phyloP scores from a whole-genome alignment of 2,797 vertebrate genomes.

The Chromobotia macracanthus region DNA sequence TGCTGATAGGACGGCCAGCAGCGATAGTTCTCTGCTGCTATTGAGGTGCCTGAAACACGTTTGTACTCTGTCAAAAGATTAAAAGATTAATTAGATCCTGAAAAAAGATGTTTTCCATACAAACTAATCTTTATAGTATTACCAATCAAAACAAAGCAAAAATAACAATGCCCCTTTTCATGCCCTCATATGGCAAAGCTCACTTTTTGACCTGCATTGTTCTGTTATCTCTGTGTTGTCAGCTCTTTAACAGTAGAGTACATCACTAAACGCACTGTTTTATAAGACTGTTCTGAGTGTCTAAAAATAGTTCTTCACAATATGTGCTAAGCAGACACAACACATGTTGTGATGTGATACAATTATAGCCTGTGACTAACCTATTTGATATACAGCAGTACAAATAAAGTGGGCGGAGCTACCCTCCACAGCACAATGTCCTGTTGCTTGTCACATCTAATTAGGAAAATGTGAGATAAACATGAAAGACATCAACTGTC shows the following conservation, averaged over 20 bases:
- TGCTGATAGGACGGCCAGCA: conserved; percentile 91
- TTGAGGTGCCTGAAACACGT: conserved; percentile 70
- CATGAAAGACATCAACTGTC: conserved; percentile 25
- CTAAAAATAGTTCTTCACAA: not conserved
- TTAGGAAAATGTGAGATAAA: not conserved
- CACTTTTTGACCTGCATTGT: not conserved
- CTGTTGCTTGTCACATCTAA: not conserved
- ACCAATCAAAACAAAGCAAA: conserved; percentile 46
- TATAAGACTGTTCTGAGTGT: no score
- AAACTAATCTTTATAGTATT: not conserved
- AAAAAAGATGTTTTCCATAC: not conserved
- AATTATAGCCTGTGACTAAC: not conserved
- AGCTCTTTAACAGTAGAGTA: not conserved
- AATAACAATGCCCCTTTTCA: conserved; percentile 42
- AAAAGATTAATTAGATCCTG: not conserved
- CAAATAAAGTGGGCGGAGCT: not conserved
- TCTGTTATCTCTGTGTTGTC: not conserved
- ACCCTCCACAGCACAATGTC: not conserved
- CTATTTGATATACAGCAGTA: not conserved
- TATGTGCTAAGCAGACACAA: not conserved
- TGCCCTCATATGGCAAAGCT: not conserved
- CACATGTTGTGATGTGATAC: no score
- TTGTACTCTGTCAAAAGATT: conserved; percentile 77
- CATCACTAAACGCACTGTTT: not conserved
- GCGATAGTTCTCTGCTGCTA: conserved; percentile 82